A percentile compares a stretch with the other conserved stretches of the same genome.
These are phyloP conservation scores for Bucorvus abyssinicus DNA, from an alignment of 2,797 vertebrate species.

Conservation along the genomic window DNA sequence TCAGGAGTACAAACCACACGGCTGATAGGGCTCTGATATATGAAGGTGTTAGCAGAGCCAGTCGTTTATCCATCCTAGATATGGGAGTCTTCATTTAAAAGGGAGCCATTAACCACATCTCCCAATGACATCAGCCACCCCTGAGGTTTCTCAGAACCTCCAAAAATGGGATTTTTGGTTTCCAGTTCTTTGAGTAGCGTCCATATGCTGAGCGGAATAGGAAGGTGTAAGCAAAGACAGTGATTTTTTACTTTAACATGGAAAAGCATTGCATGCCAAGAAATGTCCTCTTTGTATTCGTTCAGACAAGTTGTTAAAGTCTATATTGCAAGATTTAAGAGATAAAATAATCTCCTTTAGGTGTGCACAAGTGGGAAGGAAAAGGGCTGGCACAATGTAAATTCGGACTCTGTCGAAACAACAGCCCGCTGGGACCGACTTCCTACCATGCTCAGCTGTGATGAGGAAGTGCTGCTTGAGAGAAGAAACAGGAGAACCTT, in stretches of 20 bases:
- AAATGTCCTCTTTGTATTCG: background rate
- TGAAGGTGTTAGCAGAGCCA: background rate
- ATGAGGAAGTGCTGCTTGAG: background rate
- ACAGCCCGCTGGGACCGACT: background rate
- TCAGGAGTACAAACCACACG: background rate
- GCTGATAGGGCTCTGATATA: background rate
- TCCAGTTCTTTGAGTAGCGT: background rate
- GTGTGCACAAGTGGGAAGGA: background rate
- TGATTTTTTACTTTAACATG: background rate
- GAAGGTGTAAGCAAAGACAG: background rate
- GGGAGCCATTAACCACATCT: background rate
- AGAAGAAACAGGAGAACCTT: constrained; percentile 22
- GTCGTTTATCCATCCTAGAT: background rate
- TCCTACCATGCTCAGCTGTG: background rate
- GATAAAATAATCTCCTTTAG: constrained; percentile 8
- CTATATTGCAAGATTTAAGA: background rate
- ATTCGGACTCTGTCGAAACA: constrained; percentile 24
- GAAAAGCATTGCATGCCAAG: background rate
- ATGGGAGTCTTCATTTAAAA: background rate
- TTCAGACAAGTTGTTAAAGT: constrained; percentile 13
- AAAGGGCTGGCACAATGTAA: background rate
- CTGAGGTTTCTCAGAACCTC: background rate
- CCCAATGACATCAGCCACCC: background rate
- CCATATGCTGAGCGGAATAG: background rate
- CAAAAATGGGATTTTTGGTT: background rate